Base-by-base conservation (phyloP, 2,888 invertebrate genomes). In the Melieria picta region DNA sequence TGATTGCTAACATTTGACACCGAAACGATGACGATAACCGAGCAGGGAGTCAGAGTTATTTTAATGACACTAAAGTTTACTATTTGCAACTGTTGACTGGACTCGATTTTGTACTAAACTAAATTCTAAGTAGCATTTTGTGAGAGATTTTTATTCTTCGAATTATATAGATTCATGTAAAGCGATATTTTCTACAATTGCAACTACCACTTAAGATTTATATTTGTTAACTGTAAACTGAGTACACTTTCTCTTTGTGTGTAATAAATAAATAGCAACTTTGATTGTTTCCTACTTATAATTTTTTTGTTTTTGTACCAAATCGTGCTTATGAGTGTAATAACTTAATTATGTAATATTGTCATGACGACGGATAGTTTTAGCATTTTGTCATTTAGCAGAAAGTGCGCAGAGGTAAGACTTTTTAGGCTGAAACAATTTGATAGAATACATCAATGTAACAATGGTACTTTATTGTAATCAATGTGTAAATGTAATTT, bases 341-440 rank as follows among this genome's bases (percentile, higher is more conserved):
- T 30, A 30, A 30, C 3, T 30, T 30, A 30, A 30, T 30, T 30
- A 30, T 30, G 30, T 30, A 30, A 30, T 30, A 3, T 30, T 30
- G 30, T 30, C 30, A 30, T 30, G 30, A 30, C 30, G 30, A 30
- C 30, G 30, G 30, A 30, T 30, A 30, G 30, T 30, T 30, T 30
- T 30, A 30, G 30, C 30, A 30, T 30, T 30, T 30, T 30, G 56
- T 57, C 4, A 43, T 48, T 42, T 63, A 11, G 60, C 48, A 13
- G 55, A 67, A 42, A 10, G 42, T 55, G 46, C 45, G 45, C 65
- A 72, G 67, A 65, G 71, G 55, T 72, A 73, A 75, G 71, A 74
- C 73, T 75, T 74, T 72, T 73, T 50, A 65, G 71, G 74, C 75
- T 77, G 74, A 72, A 70, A 65, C 69, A 56, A 56, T 66, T 66